These are phyloP conservation scores for Tricholaema leucomelas DNA, from an alignment of 2,113 vertebrate genomes.

Conservation along the genomic window DNA sequence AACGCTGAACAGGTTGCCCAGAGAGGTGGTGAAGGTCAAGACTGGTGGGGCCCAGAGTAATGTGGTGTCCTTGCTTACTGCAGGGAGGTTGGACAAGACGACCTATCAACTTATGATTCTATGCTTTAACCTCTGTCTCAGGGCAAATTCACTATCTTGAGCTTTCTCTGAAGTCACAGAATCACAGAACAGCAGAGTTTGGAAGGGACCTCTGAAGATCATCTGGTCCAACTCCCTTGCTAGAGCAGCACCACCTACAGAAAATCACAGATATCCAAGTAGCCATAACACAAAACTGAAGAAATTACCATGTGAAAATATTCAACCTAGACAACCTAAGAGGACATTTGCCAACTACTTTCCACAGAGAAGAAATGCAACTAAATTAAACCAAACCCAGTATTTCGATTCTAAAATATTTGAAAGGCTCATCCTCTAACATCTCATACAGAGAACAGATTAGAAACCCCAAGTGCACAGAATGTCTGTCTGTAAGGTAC, in stretches of 20 bases:
- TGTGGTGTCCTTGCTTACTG: too few species aligned
- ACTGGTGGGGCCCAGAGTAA: too few species aligned
- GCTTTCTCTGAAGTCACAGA: background rate
- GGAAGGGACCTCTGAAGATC: too few species aligned
- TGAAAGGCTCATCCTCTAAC: background rate
- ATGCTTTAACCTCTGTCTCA: background rate
- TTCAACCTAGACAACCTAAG: background rate
- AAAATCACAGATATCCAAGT: background rate
- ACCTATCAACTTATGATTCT: background rate
- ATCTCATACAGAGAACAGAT: background rate
- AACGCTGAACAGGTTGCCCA: too few species aligned
- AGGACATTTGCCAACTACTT: background rate
- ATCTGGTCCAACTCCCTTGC: too few species aligned
- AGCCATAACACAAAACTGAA: accelerated
- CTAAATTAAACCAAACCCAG: background rate
- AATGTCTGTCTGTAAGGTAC: background rate
- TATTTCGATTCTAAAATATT: background rate
- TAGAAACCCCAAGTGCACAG: accelerated
- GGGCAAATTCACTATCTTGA: background rate
- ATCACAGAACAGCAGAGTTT: too few species aligned
- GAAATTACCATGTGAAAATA: background rate
- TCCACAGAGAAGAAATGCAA: background rate
- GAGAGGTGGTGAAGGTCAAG: too few species aligned
- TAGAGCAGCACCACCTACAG: too few species aligned
- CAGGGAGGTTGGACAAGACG: too few species aligned